Percentiles rank a stretch among this genome's conserved stretches.
phyloP scores from a whole-genome alignment of 2,113 vertebrate species.

The Craseonycteris thonglongyai region DNA sequence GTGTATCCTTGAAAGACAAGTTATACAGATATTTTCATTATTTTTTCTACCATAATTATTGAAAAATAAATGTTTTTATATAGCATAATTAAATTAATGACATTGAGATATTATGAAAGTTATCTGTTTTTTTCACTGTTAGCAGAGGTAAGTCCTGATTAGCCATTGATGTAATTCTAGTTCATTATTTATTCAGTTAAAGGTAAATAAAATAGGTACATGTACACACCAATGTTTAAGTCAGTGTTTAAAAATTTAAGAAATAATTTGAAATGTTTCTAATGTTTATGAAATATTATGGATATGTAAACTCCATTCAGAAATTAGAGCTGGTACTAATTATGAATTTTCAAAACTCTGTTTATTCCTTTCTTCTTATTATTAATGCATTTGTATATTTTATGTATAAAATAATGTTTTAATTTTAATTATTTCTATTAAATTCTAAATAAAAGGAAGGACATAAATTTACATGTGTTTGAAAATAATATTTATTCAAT shows the following conservation, averaged over 20 bases:
- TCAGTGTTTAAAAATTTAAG: background rate
- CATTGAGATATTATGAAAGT: background rate
- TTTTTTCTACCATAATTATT: background rate
- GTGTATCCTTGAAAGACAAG: background rate
- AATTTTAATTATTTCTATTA: background rate
- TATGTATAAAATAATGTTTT: background rate
- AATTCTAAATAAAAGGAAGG: background rate
- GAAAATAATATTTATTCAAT: background rate
- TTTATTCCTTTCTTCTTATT: background rate
- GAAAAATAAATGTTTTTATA: background rate
- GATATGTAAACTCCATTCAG: background rate
- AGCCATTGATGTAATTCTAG: background rate
- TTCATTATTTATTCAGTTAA: background rate
- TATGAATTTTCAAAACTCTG: background rate
- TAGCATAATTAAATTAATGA: background rate
- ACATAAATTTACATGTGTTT: background rate
- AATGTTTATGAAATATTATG: background rate
- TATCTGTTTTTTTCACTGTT: background rate
- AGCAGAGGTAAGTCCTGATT: background rate
- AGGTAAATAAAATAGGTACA: background rate
- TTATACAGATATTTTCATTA: background rate
- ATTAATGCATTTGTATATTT: background rate
- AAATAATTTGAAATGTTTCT: background rate
- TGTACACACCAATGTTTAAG: background rate
- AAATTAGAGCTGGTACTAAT: background rate